Evolutionary conservation across 2,888 invertebrate genomes (phyloP), one percentile per base, ranked within the genome.

Genomic region (Campaea margaritaria): DNA sequence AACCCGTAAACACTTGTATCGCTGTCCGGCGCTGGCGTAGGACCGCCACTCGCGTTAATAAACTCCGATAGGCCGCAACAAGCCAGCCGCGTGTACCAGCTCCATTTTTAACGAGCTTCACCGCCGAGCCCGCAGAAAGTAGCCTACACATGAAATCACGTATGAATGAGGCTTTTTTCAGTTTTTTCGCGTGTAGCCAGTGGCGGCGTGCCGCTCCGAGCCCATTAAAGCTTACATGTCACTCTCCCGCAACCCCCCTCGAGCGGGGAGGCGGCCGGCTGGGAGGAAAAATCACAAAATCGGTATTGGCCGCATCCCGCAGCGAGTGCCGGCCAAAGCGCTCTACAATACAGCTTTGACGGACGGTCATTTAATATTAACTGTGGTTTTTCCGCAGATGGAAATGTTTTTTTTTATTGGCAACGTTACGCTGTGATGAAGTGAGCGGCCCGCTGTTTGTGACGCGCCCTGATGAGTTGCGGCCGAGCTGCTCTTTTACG

Each of bases 281-380:
- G 72, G 75, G 73, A 74, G 82, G 79, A 87, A 89, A 89, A 89
- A 89, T 89, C 88, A 86, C 88, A 87, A 91, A 91, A 89, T 91
- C 86, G 89, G 87, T 88, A 90, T 89, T 82, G 89, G 86, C 83
- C 82, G 83, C 82, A 82, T 83, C 87, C 89, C 88, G 83, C 86
- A 76, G 84, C 81, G 86, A 74, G 72, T 64, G 81, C 72, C 75
- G 79, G 72, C 79, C 83, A 82, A 85, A 86, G 82, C 86, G 79
- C 82, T 81, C 81, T 75, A 86, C 89, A 87, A 89, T 87, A 87
- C 86, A 86, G 87, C 88, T 91, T 92, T 92, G 92, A 91, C 87
- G 88, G 84, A 91, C 89, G 89, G 84, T 90, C 91, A 91, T 92
- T 91, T 92, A 91, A 91, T 92, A 92, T 92, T 91, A 89, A 91